Evolutionary conservation across 2,797 vertebrate species (phyloP).

Genomic region (Ptychobarbus kaznakovi): DNA sequence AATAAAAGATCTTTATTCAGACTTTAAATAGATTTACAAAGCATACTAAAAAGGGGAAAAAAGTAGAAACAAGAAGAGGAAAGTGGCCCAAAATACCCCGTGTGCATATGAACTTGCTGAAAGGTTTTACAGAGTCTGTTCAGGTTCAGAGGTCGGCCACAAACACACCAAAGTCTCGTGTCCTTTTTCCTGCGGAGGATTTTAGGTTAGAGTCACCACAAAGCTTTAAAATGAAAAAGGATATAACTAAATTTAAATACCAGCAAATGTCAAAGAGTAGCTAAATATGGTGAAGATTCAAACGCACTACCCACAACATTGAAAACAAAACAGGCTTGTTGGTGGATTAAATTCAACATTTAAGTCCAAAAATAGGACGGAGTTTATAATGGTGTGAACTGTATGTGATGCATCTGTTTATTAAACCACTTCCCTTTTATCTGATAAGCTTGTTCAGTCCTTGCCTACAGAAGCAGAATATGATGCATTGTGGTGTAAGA

Average conservation of each 20-base stretch:
- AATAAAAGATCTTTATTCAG: no score
- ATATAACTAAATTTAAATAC: slow-evolving; percentile 31
- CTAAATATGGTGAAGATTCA: slow-evolving; percentile 8
- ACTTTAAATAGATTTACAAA: no score
- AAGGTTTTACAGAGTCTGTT: no score
- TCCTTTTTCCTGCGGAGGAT: no score
- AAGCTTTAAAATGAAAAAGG: slow-evolving; percentile 14
- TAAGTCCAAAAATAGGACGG: background rate
- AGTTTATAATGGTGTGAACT: background rate
- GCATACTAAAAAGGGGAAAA: no score
- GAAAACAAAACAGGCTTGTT: slow-evolving; percentile 1
- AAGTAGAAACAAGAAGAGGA: no score
- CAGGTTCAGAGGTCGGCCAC: no score
- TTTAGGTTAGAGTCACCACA: background rate
- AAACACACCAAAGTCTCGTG: no score
- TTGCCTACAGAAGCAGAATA: slow-evolving; percentile 7
- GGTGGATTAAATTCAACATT: background rate
- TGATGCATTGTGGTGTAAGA: background rate
- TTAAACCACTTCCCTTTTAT: background rate
- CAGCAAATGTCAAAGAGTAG: slow-evolving; percentile 7
- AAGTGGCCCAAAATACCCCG: no score
- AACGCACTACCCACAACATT: slow-evolving; percentile 19
- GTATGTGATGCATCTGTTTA: slow-evolving; percentile 11
- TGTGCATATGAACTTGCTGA: no score
- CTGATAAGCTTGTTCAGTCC: background rate